Conservation (phyloP, 2,888 invertebrate genomes). For the Pollenia amentaria region DNA sequence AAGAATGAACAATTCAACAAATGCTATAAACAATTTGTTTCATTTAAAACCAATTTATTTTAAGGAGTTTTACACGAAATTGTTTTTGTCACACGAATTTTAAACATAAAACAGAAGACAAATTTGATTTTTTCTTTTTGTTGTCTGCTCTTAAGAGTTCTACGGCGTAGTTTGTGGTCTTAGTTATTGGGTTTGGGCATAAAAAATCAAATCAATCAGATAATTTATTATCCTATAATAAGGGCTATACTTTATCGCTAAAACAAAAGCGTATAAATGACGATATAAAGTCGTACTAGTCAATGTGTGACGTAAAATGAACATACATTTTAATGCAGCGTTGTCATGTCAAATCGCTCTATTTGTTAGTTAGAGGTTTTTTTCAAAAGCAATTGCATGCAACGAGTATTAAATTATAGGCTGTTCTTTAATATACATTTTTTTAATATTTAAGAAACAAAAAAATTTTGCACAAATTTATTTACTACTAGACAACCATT, state of each 20-base stretch:
- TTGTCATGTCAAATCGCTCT: conserved; percentile 7
- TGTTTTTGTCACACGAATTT: conserved; percentile 10
- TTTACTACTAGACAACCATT: too few species aligned
- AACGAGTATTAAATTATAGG: background rate
- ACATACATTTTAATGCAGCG: conserved; percentile 19
- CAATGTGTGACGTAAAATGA: conserved; percentile 23
- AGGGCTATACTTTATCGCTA: conserved; percentile 40
- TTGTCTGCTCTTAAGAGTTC: background rate
- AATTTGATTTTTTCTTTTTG: conserved; percentile 1
- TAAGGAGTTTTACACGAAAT: background rate
- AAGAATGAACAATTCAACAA: background rate
- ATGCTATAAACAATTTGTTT: conserved; percentile 25
- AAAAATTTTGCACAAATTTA: too few species aligned
- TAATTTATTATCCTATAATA: conserved; percentile 45
- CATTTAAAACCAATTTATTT: conserved; percentile 1
- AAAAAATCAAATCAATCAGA: conserved; percentile 41
- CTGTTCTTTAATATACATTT: background rate
- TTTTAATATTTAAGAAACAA: too few species aligned
- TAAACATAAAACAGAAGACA: background rate
- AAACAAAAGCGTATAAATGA: conserved; percentile 5
- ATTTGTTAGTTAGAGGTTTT: background rate
- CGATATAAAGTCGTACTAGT: background rate
- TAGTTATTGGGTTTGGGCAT: background rate
- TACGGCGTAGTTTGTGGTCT: background rate
- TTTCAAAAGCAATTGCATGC: background rate